Base-by-base conservation (phyloP, 2,888 invertebrate species). In the Drosophila testacea region DNA sequence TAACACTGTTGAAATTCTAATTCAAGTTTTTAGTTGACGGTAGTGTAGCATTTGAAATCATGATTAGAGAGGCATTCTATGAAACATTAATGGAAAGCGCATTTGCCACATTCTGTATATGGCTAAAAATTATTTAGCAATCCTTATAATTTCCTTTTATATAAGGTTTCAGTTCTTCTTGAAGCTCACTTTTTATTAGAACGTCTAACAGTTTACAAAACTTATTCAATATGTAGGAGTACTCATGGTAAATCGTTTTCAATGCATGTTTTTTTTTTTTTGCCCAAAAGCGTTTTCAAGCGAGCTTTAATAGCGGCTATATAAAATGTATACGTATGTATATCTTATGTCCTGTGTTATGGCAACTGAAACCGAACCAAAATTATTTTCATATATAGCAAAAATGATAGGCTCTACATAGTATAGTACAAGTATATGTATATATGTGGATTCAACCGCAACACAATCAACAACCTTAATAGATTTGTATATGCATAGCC, bases 401-500 rank as follows among this genome's bases (percentile, higher is more conserved):
- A 60, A 32, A 60, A 64, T 54, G 10, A 69, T 61, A 74, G 70
- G 66, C 57, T 70, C 57, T 59, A 61, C 39, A 32, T 51, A 48
- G 30, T 41, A 60, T 39, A 34, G 42, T 59, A 72, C 27, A 39
- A 10, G 32, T 28, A 41, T 55, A 32, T 32, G 32, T 32, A 30
- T 65, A 10, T 46, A 28, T 52, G 1, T 64, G 46, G 13, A 32
- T 30, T 66, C 39, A 36, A 27, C 48, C 32, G 55, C 41, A 67
- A 75, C 51, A 71, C 55, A 75, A 74, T 63, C 66, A 74, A 83
- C 80, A 67, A 75, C 75, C 72, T 65, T 48, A 67, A 61, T 69
- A 55, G 47, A 70, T 66, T 44, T 66, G 54, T 39, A 30, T 54
- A 54, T n/a, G 74, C 34, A 42, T 52, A 51, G 63, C 57, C 70